phyloP scores from a whole-genome alignment of 1,140 invertebrate species.

The Tetranychus urticae region DNA sequence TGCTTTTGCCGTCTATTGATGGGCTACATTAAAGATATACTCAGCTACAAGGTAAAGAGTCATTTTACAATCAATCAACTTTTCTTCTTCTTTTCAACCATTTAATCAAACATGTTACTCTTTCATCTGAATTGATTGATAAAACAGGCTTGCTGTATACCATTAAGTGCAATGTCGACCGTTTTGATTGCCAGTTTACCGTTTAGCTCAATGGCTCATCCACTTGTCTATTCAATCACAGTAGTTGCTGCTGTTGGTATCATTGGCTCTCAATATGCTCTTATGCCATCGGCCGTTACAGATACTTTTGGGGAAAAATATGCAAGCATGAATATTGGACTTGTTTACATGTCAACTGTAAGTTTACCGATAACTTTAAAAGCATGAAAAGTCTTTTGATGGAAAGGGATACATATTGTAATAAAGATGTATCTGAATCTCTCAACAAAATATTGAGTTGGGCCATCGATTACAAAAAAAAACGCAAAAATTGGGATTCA shows the following conservation, averaged over 20 bases:
- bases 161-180: constrained; percentile 2
- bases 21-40: constrained; percentile 5
- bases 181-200: background rate
- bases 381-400: background rate
- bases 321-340: constrained; percentile 5
- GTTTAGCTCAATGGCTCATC: background rate
- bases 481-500: no score
- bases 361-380: background rate
- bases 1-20: constrained; percentile 1
- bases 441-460: no score
- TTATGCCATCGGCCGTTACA: constrained; percentile 4
- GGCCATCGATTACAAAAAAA: no score
- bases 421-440: no score
- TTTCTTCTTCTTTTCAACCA: background rate
- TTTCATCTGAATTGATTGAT: no score
- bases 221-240: background rate
- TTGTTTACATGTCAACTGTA: constrained; percentile 7
- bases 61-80: background rate
- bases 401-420: no score
- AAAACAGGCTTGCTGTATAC: constrained; percentile 1
- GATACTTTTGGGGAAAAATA: constrained; percentile 6
- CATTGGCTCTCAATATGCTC: constrained; percentile 5
- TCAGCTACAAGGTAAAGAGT: constrained; percentile 2
- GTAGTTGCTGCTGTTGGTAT: constrained; percentile 1
- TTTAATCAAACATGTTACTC: background rate